phyloP scores from a whole-genome alignment of 2,888 invertebrate species.

The Chrysina gloriosa region DNA sequence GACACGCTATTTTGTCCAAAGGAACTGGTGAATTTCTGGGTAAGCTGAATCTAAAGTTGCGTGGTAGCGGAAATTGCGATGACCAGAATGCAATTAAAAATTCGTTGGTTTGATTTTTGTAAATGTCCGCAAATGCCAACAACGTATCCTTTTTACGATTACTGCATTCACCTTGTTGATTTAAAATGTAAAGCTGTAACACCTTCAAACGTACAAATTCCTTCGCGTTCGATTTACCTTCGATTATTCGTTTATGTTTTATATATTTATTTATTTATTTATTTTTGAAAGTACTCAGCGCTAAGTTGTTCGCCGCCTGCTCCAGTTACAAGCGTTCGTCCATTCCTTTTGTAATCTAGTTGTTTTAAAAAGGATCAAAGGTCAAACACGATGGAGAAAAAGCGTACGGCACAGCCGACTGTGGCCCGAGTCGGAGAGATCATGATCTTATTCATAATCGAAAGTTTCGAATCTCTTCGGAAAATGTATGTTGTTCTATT shows the following conservation, averaged over 20 bases:
- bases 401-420: neutral
- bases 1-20: too few species aligned
- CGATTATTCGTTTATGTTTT: neutral
- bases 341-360: constrained; percentile 26
- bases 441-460: constrained; percentile 16
- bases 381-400: constrained; percentile 18
- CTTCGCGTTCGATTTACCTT: too few species aligned
- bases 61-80: too few species aligned
- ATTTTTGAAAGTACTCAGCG: constrained; percentile 14
- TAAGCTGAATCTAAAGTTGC: too few species aligned
- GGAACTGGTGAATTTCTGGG: too few species aligned
- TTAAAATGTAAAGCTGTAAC: too few species aligned
- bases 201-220: too few species aligned
- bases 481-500: constrained; percentile 6
- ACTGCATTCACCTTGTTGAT: too few species aligned
- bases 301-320: neutral
- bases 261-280: neutral
- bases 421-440: constrained; percentile 3
- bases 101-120: too few species aligned
- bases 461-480: constrained; percentile 1
- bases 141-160: too few species aligned
- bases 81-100: too few species aligned
- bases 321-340: constrained; percentile 1
- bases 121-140: too few species aligned
- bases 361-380: constrained; percentile 26